A percentile compares a stretch with the other conserved stretches of the same genome.
Evolutionary conservation across 64 coral and sea anemone genomes (phyloP).

Genomic region (Platygyra sinensis): DNA sequence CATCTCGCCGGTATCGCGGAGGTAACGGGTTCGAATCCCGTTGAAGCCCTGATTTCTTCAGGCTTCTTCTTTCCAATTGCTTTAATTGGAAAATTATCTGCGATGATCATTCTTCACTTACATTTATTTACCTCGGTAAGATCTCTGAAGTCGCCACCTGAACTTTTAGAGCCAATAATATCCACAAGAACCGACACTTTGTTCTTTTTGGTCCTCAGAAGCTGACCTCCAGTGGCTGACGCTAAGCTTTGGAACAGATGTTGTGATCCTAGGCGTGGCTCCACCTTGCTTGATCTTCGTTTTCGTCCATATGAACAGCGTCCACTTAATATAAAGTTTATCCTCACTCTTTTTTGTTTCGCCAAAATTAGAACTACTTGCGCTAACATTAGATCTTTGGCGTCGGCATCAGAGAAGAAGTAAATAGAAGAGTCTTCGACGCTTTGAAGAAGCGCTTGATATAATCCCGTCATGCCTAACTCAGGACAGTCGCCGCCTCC

Average conservation of each 20-base stretch:
- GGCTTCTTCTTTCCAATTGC: too few species aligned
- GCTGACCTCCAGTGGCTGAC: slow-evolving; percentile 21
- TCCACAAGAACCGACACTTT: slow-evolving; percentile 13
- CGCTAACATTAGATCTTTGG: slow-evolving; percentile 47
- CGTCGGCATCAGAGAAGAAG: slow-evolving; percentile 72
- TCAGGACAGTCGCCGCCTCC: slow-evolving; percentile 73
- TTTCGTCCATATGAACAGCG: slow-evolving; percentile 3
- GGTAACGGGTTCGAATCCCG: too few species aligned
- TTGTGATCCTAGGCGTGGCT: slow-evolving; percentile 1
- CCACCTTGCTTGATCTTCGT: not conserved
- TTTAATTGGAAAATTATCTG: too few species aligned
- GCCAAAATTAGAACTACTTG: slow-evolving; percentile 53
- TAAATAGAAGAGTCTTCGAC: slow-evolving; percentile 62
- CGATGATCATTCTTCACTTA: too few species aligned
- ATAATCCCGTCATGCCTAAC: slow-evolving; percentile 65
- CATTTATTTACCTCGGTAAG: not conserved
- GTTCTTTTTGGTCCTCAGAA: not conserved
- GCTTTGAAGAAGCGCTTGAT: slow-evolving; percentile 54
- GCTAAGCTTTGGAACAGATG: slow-evolving; percentile 10
- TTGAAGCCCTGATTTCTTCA: too few species aligned
- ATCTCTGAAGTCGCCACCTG: not conserved
- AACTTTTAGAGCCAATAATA: slow-evolving; percentile 20
- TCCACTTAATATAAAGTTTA: slow-evolving; percentile 67
- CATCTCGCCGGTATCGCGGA: too few species aligned
- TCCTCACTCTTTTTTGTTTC: slow-evolving; percentile 39